Evolutionary conservation across 2,888 invertebrate genomes (phyloP), one percentile per base, ranked within the genome.

Genomic region (Sinohyriopsis cumingii): DNA sequence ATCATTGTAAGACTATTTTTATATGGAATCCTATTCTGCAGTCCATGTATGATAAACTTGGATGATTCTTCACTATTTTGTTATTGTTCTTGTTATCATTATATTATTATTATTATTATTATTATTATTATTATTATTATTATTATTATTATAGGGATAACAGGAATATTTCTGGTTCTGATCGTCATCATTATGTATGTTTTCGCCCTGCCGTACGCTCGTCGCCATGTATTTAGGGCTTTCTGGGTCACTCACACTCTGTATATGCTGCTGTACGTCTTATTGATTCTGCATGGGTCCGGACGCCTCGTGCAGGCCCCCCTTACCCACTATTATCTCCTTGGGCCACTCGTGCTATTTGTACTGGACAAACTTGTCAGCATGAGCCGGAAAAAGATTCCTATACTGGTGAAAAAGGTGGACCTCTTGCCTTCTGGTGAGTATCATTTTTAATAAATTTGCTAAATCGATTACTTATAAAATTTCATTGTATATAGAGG

Each of bases 181-280:
- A n/a, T n/a, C n/a, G n/a, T n/a, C n/a, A 89, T 91, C 70, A 80
- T 92, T 25, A 92, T 93, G 84, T 93, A 92, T 83, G 87, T 92
- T 24, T 93, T 93, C 86, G 91, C 93, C 3, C 89, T 92, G 55
- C 90, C 91, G 24, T 91, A 91, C 75, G 91, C 93, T 1, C 88
- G 93, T 55, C 88, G 90, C 64, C 89, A 91, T 76, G 88, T 93
- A 33, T 93, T 92, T 86, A 91, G 91, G 67, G 91, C 91, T 80
- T 93, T 93, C 87, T 93, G 93, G 92, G 87, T 91, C 55, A 92
- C 92, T 0, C 93, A 93, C 84, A 91, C 91, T 65, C 83, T 92
- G 53, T 93, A 93, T 87, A 92, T 92, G 4, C 15, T 93, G 59
- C 91, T 92, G 77, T 93, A 92, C 78, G 88, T 92, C 55, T 90